Base-by-base conservation (phyloP, 2,888 invertebrate genomes). In the Oithona nana region DNA sequence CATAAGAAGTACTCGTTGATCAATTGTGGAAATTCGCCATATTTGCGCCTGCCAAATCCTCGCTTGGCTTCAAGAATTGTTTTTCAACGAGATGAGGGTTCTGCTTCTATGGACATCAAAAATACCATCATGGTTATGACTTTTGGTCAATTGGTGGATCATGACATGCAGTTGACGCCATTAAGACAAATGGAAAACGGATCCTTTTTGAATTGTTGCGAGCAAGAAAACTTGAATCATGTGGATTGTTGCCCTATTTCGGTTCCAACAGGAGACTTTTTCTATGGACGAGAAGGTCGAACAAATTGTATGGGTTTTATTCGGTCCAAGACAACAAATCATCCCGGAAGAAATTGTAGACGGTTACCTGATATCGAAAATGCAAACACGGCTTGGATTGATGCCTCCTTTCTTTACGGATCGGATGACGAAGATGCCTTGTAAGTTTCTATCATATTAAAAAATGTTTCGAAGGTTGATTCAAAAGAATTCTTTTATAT, bases 131-230 rank as follows among this genome's bases (percentile, higher is more conserved):
- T 48, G 11, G 4, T 49, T 1, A 59, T 59, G 59, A 22, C 49
- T 16, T 59, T 24, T 24, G 59, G 59, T n/a, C 59, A 59, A 59
- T 2, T 59, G 2, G 22, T 59, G 11, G 59, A 59, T 48, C 59
- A 59, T 48, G 59, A 59, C 50, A 49, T 59, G 28, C 28, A 48
- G 24, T 26, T 59, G 28, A 59, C 59, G 1, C 59, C 59, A 6
- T 22, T 49, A 4, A 24, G 59, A 13, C 22, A 48, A 59, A 59
- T 50, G 16, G 6, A 26, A 16, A 16, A 48, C 28, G 59, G 59
- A 4, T 48, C 49, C 22, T 59, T 59, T 24, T 8, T 59, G n/a
- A 50, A 59, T 50, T 59, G 59, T 28, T 59, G 59, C n/a, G 28
- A 48, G 11, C 31, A 16, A 22, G 24, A 49, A 24, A 59, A 59